Evolutionary conservation across 2,797 vertebrate genomes (phyloP).

Genomic region (Premnoplex brunnescens): DNA sequence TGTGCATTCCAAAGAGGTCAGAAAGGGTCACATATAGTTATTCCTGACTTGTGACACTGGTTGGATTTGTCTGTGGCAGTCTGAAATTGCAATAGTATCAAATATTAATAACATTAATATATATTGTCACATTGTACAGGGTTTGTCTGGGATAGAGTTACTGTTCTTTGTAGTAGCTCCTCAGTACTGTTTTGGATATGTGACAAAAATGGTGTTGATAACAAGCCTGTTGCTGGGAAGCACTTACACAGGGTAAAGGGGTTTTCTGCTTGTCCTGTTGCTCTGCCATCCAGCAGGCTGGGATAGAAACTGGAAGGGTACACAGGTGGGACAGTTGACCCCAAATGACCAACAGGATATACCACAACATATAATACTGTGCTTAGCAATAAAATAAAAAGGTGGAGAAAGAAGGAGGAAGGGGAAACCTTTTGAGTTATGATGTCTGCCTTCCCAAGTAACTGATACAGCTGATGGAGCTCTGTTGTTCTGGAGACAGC

Average conservation of each 20-base stretch:
- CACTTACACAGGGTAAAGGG: not conserved
- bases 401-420: not conserved
- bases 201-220: not conserved
- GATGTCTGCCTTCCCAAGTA: not conserved
- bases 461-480: fast-evolving
- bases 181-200: not conserved
- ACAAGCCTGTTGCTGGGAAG: not conserved
- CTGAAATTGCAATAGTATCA: not conserved
- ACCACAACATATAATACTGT: no score
- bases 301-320: not conserved
- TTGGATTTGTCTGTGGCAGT: not conserved
- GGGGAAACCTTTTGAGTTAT: not conserved
- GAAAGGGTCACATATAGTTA: not conserved
- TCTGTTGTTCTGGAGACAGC: not conserved
- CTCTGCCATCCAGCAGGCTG: fast-evolving
- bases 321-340: not conserved
- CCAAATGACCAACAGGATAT: not conserved
- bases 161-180: not conserved
- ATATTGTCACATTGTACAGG: not conserved
- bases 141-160: not conserved
- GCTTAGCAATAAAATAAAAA: not conserved
- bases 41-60: not conserved
- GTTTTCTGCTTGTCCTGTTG: not conserved
- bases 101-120: not conserved
- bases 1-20: not conserved